phyloP scores from a whole-genome alignment of 2,797 vertebrate species.

The Cichlasoma orientale region DNA sequence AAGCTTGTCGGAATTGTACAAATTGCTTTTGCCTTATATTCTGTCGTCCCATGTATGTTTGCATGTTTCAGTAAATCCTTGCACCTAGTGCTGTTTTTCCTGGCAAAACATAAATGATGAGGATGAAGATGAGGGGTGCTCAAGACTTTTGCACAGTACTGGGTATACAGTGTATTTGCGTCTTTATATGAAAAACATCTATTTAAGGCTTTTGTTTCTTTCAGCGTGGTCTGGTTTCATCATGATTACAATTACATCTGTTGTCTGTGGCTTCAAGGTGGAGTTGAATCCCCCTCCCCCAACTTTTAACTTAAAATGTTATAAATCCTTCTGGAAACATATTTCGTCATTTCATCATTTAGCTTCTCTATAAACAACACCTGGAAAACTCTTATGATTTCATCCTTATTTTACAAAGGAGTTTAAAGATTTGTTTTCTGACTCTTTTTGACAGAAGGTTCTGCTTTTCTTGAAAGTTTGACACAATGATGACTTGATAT shows the following conservation, averaged over 20 bases:
- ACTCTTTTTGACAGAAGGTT: not conserved
- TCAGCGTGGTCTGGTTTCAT: constrained; percentile 12
- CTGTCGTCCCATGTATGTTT: not conserved
- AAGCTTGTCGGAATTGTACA: not conserved
- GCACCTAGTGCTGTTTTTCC: not conserved
- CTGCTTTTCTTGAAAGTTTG: not conserved
- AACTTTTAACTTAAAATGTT: not conserved
- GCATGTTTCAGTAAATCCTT: not conserved
- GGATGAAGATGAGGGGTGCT: not conserved
- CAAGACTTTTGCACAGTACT: not conserved
- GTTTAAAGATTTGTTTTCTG: not conserved
- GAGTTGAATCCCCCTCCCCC: not conserved
- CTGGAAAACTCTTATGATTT: not conserved
- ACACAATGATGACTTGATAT: constrained; percentile 28
- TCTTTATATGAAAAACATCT: not conserved
- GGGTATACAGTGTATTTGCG: not conserved
- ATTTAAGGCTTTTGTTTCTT: not conserved
- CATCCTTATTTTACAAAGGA: not conserved
- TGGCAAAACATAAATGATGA: not conserved
- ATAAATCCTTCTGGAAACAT: not conserved
- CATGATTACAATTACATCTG: constrained; percentile 18
- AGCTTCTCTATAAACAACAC: not conserved
- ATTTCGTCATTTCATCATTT: not conserved
- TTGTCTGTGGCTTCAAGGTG: not conserved
- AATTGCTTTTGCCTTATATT: not conserved